Conservation (phyloP, 2,797 vertebrate genomes). For the Myotis planiceps region DNA sequence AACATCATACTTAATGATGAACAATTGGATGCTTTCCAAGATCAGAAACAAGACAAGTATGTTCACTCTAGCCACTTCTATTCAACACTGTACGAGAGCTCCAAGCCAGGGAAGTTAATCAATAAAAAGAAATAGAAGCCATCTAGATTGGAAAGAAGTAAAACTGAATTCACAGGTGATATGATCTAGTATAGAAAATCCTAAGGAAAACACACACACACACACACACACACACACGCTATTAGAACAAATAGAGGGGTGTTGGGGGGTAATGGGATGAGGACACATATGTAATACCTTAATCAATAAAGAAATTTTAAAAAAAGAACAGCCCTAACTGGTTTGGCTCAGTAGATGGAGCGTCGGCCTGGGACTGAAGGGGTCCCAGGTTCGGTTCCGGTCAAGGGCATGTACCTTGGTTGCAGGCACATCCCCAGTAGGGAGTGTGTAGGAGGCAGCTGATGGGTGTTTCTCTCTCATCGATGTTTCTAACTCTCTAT, state of each 20-base stretch:
- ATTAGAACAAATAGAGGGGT: not conserved
- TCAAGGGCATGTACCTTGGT: no score
- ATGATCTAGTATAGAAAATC: not conserved
- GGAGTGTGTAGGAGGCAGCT: no score
- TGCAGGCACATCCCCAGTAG: no score
- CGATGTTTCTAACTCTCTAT: no score
- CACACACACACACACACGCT: not conserved
- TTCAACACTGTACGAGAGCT: not conserved
- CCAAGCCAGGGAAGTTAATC: not conserved
- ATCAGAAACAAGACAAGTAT: constrained; percentile 13
- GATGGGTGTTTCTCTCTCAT: no score
- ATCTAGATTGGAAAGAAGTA: not conserved
- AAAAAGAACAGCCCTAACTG: no score
- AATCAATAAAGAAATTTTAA: no score
- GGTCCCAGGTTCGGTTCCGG: no score
- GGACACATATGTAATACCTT: no score
- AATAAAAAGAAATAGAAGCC: constrained; percentile 37
- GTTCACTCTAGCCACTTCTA: not conserved
- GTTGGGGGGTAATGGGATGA: no score
- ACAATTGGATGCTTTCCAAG: not conserved
- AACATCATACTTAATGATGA: not conserved
- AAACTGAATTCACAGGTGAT: not conserved
- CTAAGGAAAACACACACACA: not conserved
- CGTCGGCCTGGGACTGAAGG: no score
- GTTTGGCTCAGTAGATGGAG: no score